phyloP scores from a whole-genome alignment of 2,113 vertebrate species.

The Pterocles burchelli region DNA sequence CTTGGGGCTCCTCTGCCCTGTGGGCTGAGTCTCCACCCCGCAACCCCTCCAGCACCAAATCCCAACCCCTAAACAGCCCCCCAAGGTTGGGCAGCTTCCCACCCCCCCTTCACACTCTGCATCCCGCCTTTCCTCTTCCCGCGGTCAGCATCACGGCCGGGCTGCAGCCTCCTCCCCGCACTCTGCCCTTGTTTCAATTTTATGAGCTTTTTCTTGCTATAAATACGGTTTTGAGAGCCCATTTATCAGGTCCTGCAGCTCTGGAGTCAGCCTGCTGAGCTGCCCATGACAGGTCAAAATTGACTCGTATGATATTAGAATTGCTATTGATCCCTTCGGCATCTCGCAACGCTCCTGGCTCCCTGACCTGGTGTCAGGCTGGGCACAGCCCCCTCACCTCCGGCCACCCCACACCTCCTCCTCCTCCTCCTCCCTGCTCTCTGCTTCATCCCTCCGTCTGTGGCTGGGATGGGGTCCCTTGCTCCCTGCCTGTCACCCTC shows the following conservation, averaged over 20 bases:
- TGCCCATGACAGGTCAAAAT: slow-evolving; percentile 67
- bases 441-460: neutral
- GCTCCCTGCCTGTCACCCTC: neutral
- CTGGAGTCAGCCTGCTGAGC: slow-evolving; percentile 56
- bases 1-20: neutral
- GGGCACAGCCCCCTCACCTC: neutral
- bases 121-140: neutral
- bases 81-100: neutral
- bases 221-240: slow-evolving; percentile 69
- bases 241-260: slow-evolving; percentile 68
- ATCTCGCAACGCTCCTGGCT: slow-evolving; percentile 41
- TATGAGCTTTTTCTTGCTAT: slow-evolving; percentile 65
- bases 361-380: slow-evolving; percentile 21
- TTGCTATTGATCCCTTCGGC: slow-evolving; percentile 72
- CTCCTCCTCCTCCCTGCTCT: neutral
- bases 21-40: neutral
- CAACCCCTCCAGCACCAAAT: neutral
- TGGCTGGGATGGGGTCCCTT: fast-evolving
- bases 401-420: fast-evolving
- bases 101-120: fast-evolving
- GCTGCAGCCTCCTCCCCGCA: neutral
- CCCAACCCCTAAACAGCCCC: neutral
- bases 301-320: slow-evolving; percentile 75
- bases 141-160: neutral
- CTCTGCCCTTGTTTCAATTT: slow-evolving; percentile 52